Evolutionary conservation across 2,113 vertebrate species (phyloP).

Genomic region (Rhinopomastus cyanomelas): DNA sequence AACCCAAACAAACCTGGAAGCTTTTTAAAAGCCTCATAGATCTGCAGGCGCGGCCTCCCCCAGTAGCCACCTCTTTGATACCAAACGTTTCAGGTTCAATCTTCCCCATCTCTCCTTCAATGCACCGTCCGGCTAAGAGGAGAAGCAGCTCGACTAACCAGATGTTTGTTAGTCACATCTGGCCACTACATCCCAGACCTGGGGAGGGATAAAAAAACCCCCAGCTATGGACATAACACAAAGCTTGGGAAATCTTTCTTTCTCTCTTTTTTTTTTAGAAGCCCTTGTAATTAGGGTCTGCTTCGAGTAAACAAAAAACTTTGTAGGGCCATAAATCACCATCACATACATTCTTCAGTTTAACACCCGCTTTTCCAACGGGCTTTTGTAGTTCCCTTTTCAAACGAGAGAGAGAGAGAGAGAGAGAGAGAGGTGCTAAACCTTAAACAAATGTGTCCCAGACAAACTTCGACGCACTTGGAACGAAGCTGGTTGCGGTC

Average conservation of each 20-base stretch:
- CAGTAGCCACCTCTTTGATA: rapidly evolving
- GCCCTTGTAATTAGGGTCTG: conserved; percentile 58
- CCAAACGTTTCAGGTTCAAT: background rate
- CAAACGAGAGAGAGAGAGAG: conserved; percentile 62
- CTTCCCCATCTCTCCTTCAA: background rate
- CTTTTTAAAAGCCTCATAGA: background rate
- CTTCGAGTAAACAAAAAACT: conserved; percentile 82
- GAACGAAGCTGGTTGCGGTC: background rate
- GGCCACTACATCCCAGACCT: background rate
- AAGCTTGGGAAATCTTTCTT: background rate
- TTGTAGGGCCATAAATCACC: conserved; percentile 87
- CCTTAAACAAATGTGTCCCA: conserved; percentile 50
- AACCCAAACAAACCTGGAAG: background rate
- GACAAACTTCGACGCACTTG: background rate
- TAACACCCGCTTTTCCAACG: conserved; percentile 74
- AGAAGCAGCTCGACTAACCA: background rate
- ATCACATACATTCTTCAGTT: conserved; percentile 74
- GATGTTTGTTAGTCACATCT: conserved; percentile 32
- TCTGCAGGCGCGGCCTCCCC: background rate
- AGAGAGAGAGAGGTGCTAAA: conserved; percentile 74
- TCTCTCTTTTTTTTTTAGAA: background rate
- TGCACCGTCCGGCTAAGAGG: background rate
- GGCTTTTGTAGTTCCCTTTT: conserved; percentile 76
- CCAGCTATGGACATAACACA: background rate
- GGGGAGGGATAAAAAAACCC: background rate